A percentile compares a stretch with the other conserved stretches of the same genome.
Conservation (phyloP, 2,888 invertebrate species). For the Drosophila nr. perissopoda region DNA sequence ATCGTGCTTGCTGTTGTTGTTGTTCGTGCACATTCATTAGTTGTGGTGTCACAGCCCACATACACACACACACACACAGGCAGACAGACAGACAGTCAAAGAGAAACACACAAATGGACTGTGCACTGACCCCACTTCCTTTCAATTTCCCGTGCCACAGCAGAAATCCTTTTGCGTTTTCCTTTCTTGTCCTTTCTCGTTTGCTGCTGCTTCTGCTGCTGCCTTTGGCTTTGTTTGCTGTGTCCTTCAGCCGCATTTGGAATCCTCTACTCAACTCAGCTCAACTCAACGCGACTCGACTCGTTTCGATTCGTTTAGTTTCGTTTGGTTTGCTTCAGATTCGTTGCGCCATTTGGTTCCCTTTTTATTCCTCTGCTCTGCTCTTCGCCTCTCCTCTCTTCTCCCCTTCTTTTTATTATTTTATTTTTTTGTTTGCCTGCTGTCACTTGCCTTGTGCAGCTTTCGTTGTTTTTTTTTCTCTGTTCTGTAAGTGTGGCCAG, state of each 20-base stretch:
- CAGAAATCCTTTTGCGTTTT: slow-evolving; percentile 46
- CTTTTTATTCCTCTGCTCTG: slow-evolving; percentile 4
- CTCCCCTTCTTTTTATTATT: background rate
- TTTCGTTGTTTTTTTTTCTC: slow-evolving; percentile 12
- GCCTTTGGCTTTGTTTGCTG: slow-evolving; percentile 43
- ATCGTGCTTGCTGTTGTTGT: slow-evolving; percentile 4
- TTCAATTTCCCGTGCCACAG: slow-evolving; percentile 54
- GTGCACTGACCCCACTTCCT: slow-evolving; percentile 64
- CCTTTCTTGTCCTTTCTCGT: slow-evolving; percentile 7
- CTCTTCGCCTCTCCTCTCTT: background rate
- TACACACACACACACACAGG: slow-evolving; percentile 10
- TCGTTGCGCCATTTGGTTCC: slow-evolving; percentile 30
- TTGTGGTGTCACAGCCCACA: slow-evolving; percentile 54
- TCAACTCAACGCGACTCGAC: slow-evolving; percentile 20
- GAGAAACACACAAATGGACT: slow-evolving; percentile 21
- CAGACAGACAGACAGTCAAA: background rate
- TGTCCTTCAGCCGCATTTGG: slow-evolving; percentile 53
- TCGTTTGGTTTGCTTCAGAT: slow-evolving; percentile 38
- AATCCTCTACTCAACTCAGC: slow-evolving; percentile 38
- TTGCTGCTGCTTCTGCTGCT: background rate
- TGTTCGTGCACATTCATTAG: slow-evolving; percentile 58
- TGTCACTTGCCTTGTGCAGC: slow-evolving; percentile 42
- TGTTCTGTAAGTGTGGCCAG: slow-evolving; percentile 22
- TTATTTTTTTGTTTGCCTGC: slow-evolving; percentile 5
- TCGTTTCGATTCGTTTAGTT: slow-evolving; percentile 39